Evolutionary conservation across 2,113 vertebrate species (phyloP).

Genomic region (Axis porcinus): DNA sequence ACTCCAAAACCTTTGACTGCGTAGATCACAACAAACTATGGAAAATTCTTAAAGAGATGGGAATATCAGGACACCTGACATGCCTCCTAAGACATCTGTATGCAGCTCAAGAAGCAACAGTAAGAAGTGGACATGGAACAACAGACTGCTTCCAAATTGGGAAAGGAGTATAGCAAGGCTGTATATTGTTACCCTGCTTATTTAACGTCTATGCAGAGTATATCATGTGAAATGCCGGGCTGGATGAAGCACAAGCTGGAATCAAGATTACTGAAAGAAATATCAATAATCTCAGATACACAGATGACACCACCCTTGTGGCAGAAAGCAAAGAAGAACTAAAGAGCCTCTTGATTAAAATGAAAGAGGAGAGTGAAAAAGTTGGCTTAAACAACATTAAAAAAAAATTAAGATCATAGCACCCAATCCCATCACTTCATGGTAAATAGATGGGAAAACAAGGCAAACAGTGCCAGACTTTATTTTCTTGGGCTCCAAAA

Average conservation of each 20-base stretch:
- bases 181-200: background rate
- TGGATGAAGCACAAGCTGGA: background rate
- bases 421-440: background rate
- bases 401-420: background rate
- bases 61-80: background rate
- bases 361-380: background rate
- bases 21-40: background rate
- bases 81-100: background rate
- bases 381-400: background rate
- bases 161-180: background rate
- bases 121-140: background rate
- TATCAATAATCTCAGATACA: background rate
- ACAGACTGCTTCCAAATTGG: background rate
- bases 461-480: background rate
- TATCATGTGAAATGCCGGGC: accelerated
- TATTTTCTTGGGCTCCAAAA: background rate
- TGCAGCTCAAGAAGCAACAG: background rate
- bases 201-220: background rate
- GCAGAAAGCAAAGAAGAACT: background rate
- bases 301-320: background rate
- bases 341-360: background rate
- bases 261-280: background rate
- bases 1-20: background rate
- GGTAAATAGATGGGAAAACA: background rate
- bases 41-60: background rate